Base-by-base conservation (phyloP, 2,113 vertebrate species). In the Xenus cinereus region DNA sequence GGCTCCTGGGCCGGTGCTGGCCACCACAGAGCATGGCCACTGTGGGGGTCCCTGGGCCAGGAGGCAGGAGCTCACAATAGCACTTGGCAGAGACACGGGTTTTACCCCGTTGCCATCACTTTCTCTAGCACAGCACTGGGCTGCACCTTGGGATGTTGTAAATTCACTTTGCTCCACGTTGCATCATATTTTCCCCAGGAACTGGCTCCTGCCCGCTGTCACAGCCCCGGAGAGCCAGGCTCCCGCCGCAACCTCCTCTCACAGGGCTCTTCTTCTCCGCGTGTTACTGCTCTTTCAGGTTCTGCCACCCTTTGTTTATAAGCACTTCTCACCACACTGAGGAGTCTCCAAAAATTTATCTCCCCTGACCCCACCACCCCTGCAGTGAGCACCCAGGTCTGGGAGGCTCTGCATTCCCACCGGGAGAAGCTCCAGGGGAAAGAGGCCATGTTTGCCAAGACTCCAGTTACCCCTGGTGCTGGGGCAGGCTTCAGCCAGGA, bases 371-470 rank as follows among this genome's bases (percentile, higher is more conserved):
- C 23, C 27, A 10, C 9, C 1, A 4, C 8, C 10, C 18, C 19
- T 41, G 43, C 1, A 1, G 39, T 0, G 2, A 80, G 35, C 11
- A 5, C 4, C 20, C 0, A 1, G 10, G 8, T 16, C 48, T 21
- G n/a, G n/a, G n/a, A 54, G 10, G 20, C 27, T 59, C 59, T 20
- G 67, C 35, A 11, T 39, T 76, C 51, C 39, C n/a, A 37, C 39
- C 4, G 0, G 30, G 57, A 82, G 37, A 74, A 62, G 35, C n/a
- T n/a, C 48, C 5, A 0, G 23, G 48, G 48, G 23, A 10, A 73
- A 43, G 4, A 28, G 57, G 33, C 43, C 6, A 0, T 1, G 9
- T 50, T 41, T 71, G 43, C 56, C 20, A 7, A 21, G 26, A 26
- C 60, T 23, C 7, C 76, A 7, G 43, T 17, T 37, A 12, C 24